A percentile compares a stretch with the other conserved stretches of the same genome.
phyloP scores from a whole-genome alignment of 2,888 invertebrate species.

The Leptinotarsa rubiginosa region DNA sequence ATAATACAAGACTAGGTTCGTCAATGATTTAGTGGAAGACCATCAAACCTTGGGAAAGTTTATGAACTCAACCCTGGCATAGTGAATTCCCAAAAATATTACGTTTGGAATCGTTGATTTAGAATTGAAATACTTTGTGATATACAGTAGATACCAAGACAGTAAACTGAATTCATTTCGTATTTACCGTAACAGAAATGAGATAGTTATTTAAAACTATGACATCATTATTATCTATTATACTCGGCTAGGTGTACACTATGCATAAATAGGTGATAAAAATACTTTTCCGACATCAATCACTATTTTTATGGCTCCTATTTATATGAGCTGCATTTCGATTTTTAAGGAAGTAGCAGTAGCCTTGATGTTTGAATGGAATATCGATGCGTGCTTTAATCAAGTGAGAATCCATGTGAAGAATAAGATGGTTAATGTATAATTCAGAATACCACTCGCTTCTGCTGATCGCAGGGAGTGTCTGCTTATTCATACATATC shows the following conservation, averaged over 20 bases:
- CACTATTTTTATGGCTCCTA: not conserved
- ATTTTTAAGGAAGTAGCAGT: not conserved
- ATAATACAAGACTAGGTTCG: not conserved
- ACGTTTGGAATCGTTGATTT: not conserved
- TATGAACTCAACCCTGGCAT: no score
- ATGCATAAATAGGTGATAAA: conserved; percentile 16
- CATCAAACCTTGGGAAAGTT: not conserved
- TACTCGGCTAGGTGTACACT: not conserved
- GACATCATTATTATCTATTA: conserved; percentile 29
- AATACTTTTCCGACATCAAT: not conserved
- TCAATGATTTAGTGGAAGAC: not conserved
- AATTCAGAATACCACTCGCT: not conserved
- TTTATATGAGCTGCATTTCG: not conserved
- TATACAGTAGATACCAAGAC: not conserved
- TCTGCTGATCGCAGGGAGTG: no score
- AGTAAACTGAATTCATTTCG: not conserved
- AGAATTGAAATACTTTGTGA: not conserved
- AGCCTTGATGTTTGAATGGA: not conserved
- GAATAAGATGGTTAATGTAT: not conserved
- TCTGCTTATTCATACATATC: no score
- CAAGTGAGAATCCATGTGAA: not conserved
- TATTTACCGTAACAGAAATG: not conserved
- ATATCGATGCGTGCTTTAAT: not conserved
- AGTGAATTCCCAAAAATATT: no score
- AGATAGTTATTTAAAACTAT: conserved; percentile 31